phyloP scores from a whole-genome alignment of 2,888 invertebrate genomes.

The Nomada goodeniana region DNA sequence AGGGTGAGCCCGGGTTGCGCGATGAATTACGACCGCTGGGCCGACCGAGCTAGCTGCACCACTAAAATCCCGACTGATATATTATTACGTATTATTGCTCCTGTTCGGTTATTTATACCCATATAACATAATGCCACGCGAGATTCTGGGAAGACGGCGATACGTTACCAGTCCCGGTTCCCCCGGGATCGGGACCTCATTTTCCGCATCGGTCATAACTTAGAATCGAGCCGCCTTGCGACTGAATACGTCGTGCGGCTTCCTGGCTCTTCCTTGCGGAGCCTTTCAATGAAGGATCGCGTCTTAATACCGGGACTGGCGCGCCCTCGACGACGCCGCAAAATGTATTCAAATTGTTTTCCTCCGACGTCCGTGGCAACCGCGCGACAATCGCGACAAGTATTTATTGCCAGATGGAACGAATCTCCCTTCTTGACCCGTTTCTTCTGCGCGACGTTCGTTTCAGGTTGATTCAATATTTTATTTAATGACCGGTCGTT shows the following conservation, averaged over 20 bases:
- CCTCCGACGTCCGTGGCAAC: too few species aligned
- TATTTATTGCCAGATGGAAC: too few species aligned
- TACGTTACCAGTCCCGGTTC: slow-evolving; percentile 75
- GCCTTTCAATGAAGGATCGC: too few species aligned
- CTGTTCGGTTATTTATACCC: slow-evolving; percentile 84
- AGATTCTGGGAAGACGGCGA: slow-evolving; percentile 80
- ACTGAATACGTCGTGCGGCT: not conserved
- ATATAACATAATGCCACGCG: slow-evolving; percentile 84
- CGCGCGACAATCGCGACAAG: too few species aligned
- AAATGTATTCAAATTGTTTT: too few species aligned
- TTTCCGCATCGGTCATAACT: slow-evolving; percentile 83
- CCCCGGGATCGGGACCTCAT: slow-evolving; percentile 81
- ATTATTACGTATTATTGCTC: slow-evolving; percentile 85
- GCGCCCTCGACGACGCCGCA: too few species aligned
- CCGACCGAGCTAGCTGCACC: slow-evolving; percentile 80
- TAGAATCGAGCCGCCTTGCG: slow-evolving; percentile 57
- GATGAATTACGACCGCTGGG: slow-evolving; percentile 84
- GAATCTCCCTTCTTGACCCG: too few species aligned
- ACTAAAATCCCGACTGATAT: slow-evolving; percentile 85
- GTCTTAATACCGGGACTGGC: too few species aligned
- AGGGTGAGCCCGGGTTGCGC: slow-evolving; percentile 76
- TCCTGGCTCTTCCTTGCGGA: not conserved
- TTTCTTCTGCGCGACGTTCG: too few species aligned
- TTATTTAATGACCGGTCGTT: too few species aligned
- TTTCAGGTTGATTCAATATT: too few species aligned